phyloP scores from a whole-genome alignment of 2,113 vertebrate species.

The Elaphurus davidianus region DNA sequence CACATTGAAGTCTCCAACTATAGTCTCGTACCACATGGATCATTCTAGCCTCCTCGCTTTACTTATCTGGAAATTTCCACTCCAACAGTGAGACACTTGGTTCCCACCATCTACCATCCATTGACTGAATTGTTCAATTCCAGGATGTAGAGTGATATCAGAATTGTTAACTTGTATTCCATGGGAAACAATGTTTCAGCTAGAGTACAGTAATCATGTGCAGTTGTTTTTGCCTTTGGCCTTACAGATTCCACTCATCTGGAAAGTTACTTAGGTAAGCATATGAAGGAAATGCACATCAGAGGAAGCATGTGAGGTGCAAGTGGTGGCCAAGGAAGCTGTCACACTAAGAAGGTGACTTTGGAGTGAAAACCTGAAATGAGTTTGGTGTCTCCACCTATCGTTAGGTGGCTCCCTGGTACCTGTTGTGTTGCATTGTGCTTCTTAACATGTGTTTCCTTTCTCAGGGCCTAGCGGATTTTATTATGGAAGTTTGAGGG shows the following conservation, averaged over 20 bases:
- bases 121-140: background rate
- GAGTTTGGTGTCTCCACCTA: background rate
- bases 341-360: background rate
- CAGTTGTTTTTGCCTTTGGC: background rate
- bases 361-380: background rate
- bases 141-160: background rate
- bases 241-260: background rate
- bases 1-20: background rate
- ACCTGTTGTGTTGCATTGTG: background rate
- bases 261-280: background rate
- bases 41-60: background rate
- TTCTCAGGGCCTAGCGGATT: background rate
- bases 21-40: background rate
- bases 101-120: background rate
- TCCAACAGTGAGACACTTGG: background rate
- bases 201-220: background rate
- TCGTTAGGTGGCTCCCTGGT: background rate
- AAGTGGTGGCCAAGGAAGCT: background rate
- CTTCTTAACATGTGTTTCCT: background rate
- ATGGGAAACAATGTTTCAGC: background rate
- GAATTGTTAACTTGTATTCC: background rate
- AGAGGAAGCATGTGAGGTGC: background rate
- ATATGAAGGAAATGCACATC: background rate
- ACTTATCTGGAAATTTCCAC: background rate
- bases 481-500: background rate